These are phyloP conservation scores for Caenorhabditis uteleia DNA, from an alignment of 2,888 invertebrate species.

Conservation along the genomic window DNA sequence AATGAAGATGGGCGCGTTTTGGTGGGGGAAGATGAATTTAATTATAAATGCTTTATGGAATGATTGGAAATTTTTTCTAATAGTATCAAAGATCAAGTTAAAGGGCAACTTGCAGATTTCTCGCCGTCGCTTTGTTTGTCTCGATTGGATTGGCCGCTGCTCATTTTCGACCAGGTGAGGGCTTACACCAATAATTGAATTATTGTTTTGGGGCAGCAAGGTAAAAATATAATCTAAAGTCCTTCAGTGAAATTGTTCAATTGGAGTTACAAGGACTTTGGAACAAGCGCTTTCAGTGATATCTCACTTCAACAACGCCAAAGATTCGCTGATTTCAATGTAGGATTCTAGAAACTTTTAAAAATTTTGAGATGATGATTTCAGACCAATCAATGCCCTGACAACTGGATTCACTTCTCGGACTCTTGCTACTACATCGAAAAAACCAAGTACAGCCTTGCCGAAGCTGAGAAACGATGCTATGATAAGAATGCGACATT, in stretches of 20 bases:
- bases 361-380: background rate
- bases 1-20: no score
- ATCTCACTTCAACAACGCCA: conserved; percentile 17
- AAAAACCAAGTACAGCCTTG: conserved; percentile 32
- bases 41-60: no score
- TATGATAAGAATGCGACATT: conserved; percentile 38
- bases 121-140: no score
- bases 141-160: no score
- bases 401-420: conserved; percentile 41
- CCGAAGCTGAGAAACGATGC: conserved; percentile 42
- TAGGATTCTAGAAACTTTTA: background rate
- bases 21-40: no score
- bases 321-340: conserved; percentile 15
- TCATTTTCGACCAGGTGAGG: no score
- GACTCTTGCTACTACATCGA: conserved; percentile 51
- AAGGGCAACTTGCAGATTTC: no score
- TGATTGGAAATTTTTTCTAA: no score
- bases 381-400: conserved; percentile 31
- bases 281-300: conserved; percentile 12
- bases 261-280: conserved; percentile 40
- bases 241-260: conserved; percentile 38
- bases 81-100: no score
- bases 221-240: background rate
- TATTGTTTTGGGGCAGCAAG: no score
- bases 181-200: no score